Evolutionary conservation across 2,113 vertebrate species (phyloP), one percentile per base, ranked within the genome.

Genomic region (Nothocercus julius): DNA sequence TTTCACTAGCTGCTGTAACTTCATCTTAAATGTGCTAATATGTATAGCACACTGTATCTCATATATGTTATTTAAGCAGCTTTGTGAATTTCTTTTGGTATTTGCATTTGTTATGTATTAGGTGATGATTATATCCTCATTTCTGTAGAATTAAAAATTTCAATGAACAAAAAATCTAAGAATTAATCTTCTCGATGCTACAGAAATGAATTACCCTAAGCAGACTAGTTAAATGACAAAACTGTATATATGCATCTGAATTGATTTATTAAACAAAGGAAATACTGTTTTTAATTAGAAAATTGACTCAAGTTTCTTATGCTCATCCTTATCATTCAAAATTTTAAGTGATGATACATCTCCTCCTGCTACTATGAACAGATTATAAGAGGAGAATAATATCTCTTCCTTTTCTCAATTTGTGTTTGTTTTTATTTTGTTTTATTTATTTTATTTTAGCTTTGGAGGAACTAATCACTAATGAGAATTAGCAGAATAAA

Each of bases 241-340:
- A 91, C 70, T 95, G 85, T 81, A 88, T 91, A 77, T 91, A 96
- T 90, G 69, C 22, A 75, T 93, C 51, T n/a, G 77, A 78, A 96
- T 92, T 85, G 49, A 83, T 66, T 94, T 96, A 74, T 83, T 83
- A 73, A 87, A 85, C 25, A 89, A 90, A 87, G 36, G 4, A 42
- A 80, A 89, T 93, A 59, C 80, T 83, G 51, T 74, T 58, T 95
- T 95, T 87, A 91, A 94, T 94, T 95, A 56, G 80, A 83, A 94
- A 94, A 80, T 80, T 74, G 59, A 93, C 91, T 93, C n/a, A 5
- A 62, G 94, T 89, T 87, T 45, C 62, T 92, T 89, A 45, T 68
- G 80, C 85, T 83, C 82, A 62, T 85, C 49, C 79, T 87, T 92
- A 94, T 59, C 79, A 89, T 77, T 87, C 88, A 40, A 54, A 66